Evolutionary conservation across 2,113 vertebrate species (phyloP).

Genomic region (Nestor notabilis): DNA sequence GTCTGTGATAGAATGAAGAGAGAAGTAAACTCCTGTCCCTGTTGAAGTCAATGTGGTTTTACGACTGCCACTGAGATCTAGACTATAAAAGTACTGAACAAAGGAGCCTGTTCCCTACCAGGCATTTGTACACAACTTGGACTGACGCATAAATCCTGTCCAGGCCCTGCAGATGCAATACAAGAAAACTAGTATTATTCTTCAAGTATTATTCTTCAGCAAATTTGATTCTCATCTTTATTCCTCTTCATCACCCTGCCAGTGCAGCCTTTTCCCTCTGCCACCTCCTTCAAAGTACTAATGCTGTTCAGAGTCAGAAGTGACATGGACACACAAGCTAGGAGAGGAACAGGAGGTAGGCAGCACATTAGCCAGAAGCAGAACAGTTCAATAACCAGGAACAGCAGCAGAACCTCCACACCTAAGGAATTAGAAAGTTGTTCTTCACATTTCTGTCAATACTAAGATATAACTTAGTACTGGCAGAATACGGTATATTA

Average conservation of each 20-base stretch:
- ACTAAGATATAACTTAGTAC: not conserved
- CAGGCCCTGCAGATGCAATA: not conserved
- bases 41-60: not conserved
- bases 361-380: not conserved
- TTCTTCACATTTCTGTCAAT: not conserved
- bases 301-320: not conserved
- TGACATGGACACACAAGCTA: rapidly evolving
- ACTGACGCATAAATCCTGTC: not conserved
- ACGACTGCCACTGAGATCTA: not conserved
- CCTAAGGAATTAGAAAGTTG: not conserved
- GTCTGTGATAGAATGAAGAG: rapidly evolving
- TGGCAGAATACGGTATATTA: no score
- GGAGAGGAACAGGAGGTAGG: not conserved
- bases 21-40: not conserved
- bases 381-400: not conserved
- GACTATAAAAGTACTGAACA: not conserved
- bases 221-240: not conserved
- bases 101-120: not conserved
- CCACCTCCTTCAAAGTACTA: not conserved
- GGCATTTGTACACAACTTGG: not conserved
- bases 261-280: not conserved
- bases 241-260: not conserved
- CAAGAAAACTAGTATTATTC: not conserved
- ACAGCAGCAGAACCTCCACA: not conserved
- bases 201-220: not conserved